Evolutionary conservation across 2,113 vertebrate genomes (phyloP).

Genomic region (Zosterops lateralis): DNA sequence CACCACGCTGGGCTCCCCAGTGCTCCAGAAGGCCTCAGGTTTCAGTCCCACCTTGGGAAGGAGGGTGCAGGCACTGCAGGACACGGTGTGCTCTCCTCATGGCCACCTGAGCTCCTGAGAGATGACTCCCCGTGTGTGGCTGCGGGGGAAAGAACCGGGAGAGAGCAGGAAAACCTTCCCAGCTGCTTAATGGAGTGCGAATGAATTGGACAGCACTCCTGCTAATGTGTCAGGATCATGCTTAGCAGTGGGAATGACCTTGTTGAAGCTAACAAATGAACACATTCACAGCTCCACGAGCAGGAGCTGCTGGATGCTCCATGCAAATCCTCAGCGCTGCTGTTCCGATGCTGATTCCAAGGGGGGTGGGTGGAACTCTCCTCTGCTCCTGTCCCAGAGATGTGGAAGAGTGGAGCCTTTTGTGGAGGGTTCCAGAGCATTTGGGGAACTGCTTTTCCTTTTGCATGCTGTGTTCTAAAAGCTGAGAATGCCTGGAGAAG

Average conservation of each 20-base stretch:
- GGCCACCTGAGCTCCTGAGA: background rate
- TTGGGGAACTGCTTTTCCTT: background rate
- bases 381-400: background rate
- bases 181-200: constrained; percentile 45
- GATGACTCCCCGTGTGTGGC: background rate
- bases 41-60: background rate
- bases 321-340: background rate
- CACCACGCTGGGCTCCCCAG: background rate
- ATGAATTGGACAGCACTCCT: constrained; percentile 25
- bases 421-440: fast-evolving
- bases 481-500: background rate
- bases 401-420: fast-evolving
- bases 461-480: background rate
- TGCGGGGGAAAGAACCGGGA: background rate
- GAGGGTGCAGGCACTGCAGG: background rate
- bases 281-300: constrained; percentile 1
- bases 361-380: fast-evolving
- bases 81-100: fast-evolving
- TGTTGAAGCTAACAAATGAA: constrained; percentile 36
- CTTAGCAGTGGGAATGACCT: constrained; percentile 49
- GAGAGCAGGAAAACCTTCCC: background rate
- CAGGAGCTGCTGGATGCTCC: background rate
- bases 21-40: background rate
- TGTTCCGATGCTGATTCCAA: background rate
- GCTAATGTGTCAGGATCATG: background rate